Conservation (phyloP, 2,113 vertebrate species). For the Andinoacara biseriatus region DNA sequence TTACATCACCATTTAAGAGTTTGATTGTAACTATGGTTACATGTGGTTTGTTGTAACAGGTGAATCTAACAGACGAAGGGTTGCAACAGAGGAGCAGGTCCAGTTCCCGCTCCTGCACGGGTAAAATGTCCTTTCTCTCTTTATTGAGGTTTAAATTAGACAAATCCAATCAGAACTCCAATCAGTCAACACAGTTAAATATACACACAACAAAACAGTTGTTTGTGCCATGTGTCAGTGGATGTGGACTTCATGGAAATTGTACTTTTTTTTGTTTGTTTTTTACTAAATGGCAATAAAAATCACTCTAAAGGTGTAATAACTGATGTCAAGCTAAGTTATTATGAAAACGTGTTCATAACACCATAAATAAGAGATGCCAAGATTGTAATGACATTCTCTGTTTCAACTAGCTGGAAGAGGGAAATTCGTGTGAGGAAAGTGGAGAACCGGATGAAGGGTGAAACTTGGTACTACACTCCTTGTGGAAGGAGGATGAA, state of each 20-base stretch:
- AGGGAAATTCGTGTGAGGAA: slow-evolving; percentile 93
- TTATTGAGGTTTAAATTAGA: background rate
- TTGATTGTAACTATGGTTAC: slow-evolving; percentile 7
- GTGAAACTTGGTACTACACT: slow-evolving; percentile 97
- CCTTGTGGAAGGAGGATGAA: slow-evolving; percentile 97
- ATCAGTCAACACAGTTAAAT: background rate
- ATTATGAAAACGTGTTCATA: background rate
- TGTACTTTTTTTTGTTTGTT: background rate
- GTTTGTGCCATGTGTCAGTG: background rate
- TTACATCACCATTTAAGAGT: background rate
- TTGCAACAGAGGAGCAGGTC: slow-evolving; percentile 92
- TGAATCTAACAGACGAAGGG: slow-evolving; percentile 84
- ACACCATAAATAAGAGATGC: background rate
- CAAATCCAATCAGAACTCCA: background rate
- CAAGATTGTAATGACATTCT: background rate
- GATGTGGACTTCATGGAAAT: background rate
- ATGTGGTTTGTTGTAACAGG: slow-evolving; percentile 74
- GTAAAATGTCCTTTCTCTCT: slow-evolving; percentile 71
- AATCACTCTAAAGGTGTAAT: background rate
- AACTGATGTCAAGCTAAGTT: background rate
- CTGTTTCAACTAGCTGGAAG: slow-evolving; percentile 83
- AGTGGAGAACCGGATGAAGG: slow-evolving; percentile 90
- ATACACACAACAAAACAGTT: background rate
- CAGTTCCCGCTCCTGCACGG: slow-evolving; percentile 90
- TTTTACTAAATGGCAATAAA: background rate